Base-by-base conservation (phyloP, 2,113 vertebrate genomes). In the Forbesichthys agassizii region DNA sequence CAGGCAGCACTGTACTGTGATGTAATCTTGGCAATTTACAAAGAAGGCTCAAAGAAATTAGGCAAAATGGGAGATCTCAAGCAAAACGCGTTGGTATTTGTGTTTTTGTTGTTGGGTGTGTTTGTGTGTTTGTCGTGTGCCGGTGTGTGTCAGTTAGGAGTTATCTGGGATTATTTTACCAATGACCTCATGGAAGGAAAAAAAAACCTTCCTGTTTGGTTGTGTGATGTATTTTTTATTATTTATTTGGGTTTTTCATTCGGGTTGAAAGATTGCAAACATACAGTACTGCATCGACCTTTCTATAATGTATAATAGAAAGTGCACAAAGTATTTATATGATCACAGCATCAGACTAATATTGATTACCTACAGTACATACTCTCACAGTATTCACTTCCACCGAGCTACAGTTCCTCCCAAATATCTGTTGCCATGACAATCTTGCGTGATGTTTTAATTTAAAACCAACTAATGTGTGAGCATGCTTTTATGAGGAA, bases 291-390 rank as follows among this genome's bases (percentile, higher is more conserved):
- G 27, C 27, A 48, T 59, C 66, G 53, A 55, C 76, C 61, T 48
- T 69, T 72, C 65, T 42, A 27, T 27, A 6, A 80, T 85, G 60
- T 48, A 81, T 86, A 72, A 85, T 85, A 68, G 67, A 85, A 81
- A 58, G 10, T 9, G 14, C 69, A 13, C n/a, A 49, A 56, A 1
- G 51, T 61, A 80, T 76, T 79, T 81, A 66, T 74, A 80, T 66
- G 68, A 75, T 71, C 48, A 75, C 54, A 56, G 61, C 54, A 63
- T 73, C 59, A 75, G 70, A 27, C 63, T 14, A 62, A 59, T 54
- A 69, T 49, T 68, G 59, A 83, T 62, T 61, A 73, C 64, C 59
- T 33, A 48, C 12, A 71, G 56, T 68, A 61, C n/a, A 49, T 20
- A 53, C 4, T 55, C 46, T 52, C 18, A 56, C 68, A 48, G 68